Evolutionary conservation across 2,888 invertebrate species (phyloP), one percentile per base, ranked within the genome.

Genomic region (Drosophila subquinaria): DNA sequence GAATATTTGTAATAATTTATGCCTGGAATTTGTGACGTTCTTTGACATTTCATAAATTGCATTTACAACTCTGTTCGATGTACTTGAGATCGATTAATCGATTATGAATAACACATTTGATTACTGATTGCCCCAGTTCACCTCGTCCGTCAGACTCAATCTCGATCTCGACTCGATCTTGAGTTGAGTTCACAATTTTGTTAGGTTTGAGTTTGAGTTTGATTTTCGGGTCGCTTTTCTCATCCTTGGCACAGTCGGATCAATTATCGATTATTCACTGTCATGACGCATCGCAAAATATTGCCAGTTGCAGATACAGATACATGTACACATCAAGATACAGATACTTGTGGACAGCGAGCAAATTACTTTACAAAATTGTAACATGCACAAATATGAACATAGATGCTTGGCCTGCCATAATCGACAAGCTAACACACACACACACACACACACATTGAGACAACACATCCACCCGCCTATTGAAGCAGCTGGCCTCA

Each of bases 331-430:
- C 23, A 23, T 23, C 4, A 23, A 23, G 1, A 36, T 10, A 43
- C 43, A 17, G 17, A 43, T 20, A 43, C 17, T 4, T 42, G 10
- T 9, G 13, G 62, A 75, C 71, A 77, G 65, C 66, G 68, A 75
- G 73, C 76, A 72, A 76, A 81, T 79, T 80, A 74, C 81, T 74
- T 75, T 64, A 76, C 69, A 71, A 76, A 84, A 84, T 73, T 83
- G 84, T 84, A 82, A 73, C 86, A 86, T 79, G 81, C 69, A 68
- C 83, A 81, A 85, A 86, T 80, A 73, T 79, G 83, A 82, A 38
- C 86, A 86, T 67, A 79, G 83, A 77, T 62, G 70, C 45, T 52
- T 15, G 45, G 64, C 36, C 64, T 75, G 84, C 81, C 81, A 82
- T 85, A 79, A 79, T 84, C 62, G 64, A 70, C 63, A 63, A 20